Base-by-base conservation (phyloP, 1,140 invertebrate species). In the Hycleus phaleratus region DNA sequence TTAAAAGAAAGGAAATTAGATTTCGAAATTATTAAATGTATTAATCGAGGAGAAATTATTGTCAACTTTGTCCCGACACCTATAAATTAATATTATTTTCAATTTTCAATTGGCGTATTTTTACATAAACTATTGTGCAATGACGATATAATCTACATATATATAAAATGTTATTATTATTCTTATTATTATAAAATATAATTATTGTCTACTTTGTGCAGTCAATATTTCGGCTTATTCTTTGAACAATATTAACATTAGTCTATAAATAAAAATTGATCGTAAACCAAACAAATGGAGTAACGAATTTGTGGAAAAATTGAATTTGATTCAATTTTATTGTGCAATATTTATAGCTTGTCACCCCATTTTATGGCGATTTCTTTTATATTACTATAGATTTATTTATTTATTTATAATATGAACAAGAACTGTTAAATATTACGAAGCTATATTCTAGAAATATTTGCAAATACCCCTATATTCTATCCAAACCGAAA, bases 141-240 rank as follows among this genome's bases (percentile, higher is more conserved):
- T 49, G 42, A 53, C 65, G 65, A 61, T 58, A 57, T 58, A 56
- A 46, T 48, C 51, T 54, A 59, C 60, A 48, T 62, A 62, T 56
- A 52, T 45, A 42, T 39, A 46, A 38, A 59, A 42, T 10, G 11
- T 42, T 39, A 7, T 39, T 39, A 2, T 42, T 39, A 7, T 39
- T 39, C 0, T 42, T n/a, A 42, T 42, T 42, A 42, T 42, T 42
- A 42, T 42, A 42, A 45, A 56, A 18, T 18, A 18, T 18, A 18
- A 60, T 66, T 69, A 69, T 67, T 69, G 67, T 69, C 67, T 67
- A 67, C 59, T 66, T 50, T 67, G 66, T 69, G 68, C 67, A 67
- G 65, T 68, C 66, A 62, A 68, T 63, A 61, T 56, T 62, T n/a
- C 11, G 9, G 11, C 10, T 42, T 42, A 2, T 7, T 42, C 11